phyloP scores from a whole-genome alignment of 37 sponge, comb jelly and placozoan genomes.

The Eunapius fragilis region DNA sequence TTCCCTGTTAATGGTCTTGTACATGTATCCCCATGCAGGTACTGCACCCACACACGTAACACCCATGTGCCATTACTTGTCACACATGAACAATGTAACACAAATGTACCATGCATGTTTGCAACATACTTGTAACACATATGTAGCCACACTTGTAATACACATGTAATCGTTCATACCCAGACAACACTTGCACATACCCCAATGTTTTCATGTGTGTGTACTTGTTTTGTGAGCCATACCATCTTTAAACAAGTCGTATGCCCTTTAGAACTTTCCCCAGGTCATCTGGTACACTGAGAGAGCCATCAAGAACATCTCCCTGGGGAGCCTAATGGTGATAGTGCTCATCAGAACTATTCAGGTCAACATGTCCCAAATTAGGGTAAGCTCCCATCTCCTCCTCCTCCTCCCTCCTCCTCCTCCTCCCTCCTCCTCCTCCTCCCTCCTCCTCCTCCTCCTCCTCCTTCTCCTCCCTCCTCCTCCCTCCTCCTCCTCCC shows the following conservation, averaged over 20 bases:
- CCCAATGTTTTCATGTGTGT: neutral
- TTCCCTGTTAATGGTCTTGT: no score
- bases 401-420: neutral
- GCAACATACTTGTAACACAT: neutral
- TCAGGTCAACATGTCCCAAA: conserved; percentile 90
- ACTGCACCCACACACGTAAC: neutral
- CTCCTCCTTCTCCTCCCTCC: neutral
- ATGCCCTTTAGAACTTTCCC: conserved; percentile 68
- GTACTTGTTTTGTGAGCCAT: no score
- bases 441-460: neutral
- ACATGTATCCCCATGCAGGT: neutral
- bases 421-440: neutral
- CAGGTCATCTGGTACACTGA: conserved; percentile 91
- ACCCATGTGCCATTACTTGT: neutral
- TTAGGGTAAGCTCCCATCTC: conserved; percentile 81
- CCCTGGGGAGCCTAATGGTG: conserved; percentile 88
- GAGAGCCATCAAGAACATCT: conserved; percentile 59
- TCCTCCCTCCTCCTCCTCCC: neutral
- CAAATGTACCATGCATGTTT: neutral
- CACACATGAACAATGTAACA: neutral
- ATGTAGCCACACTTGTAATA: neutral
- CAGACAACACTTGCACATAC: no score
- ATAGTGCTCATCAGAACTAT: conserved; percentile 84
- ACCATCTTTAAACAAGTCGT: no score
- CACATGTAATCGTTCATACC: neutral